Base-by-base conservation (phyloP, 2,113 vertebrate species). In the Deroptyus accipitrinus region DNA sequence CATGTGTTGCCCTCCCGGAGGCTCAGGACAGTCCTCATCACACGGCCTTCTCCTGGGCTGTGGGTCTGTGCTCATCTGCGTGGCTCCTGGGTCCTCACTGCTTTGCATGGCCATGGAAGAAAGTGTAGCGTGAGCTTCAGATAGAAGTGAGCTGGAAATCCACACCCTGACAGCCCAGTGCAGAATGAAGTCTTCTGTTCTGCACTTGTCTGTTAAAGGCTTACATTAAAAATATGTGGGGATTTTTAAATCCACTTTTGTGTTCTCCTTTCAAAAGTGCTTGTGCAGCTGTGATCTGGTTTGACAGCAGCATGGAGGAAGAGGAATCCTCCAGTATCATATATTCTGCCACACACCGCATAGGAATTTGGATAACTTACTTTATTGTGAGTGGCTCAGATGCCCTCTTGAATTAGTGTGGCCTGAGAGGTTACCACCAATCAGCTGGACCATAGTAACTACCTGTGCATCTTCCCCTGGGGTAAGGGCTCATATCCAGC, bases 51-150 rank as follows among this genome's bases (percentile, higher is more conserved):
- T 70, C 31, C 69, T 16, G 30, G 74, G 20, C 44, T 73, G 35
- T 1, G 5, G 28, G 4, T 75, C 77, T 6, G 0, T 28, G 22
- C 3, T 41, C 55, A 20, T 24, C 49, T 1, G 20, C 0, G 5
- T 20, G 5, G 4, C 42, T 64, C 39, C 74, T 51, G 63, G 1
- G 14, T 89, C 89, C 52, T 82, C 17, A 0, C 3, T 0, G 0
- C 66, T 82, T 35, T 67, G 46, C 4, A 2, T 37, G 57, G 77
- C 74, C 81, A 20, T 79, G 33, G 52, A 67, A 55, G 15, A 73
- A 48, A 11, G 22, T 1, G 19, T 7, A 7, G 19, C 0, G 1
- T 27, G 41, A 61, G 6, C 64, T 67, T 15, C 62, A 33, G 35
- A 31, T 15, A 22, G 49, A 52, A 0, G 0, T 6, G 84, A 74